Evolutionary conservation across 35 echinoderm and acorn worm species (phyloP).

Genomic region (Apostichopus japonicus): DNA sequence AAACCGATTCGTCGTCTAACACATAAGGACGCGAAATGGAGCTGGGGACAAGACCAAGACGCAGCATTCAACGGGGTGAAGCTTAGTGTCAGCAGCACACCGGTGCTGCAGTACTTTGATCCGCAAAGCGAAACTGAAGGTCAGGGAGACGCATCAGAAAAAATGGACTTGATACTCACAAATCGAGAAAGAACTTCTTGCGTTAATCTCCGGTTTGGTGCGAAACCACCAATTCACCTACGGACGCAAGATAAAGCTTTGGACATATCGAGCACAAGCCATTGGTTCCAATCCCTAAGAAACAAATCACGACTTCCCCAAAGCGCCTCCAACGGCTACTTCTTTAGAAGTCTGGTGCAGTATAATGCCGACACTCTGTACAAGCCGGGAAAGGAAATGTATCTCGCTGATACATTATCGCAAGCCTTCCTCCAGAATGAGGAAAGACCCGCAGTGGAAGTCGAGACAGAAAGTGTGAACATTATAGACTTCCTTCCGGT

Average conservation of each 20-base stretch:
- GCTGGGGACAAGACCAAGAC: slow-evolving; percentile 2
- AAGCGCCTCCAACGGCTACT: slow-evolving; percentile 64
- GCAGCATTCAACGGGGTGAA: slow-evolving; percentile 9
- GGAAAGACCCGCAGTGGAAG: too few species aligned
- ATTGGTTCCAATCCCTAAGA: slow-evolving; percentile 56
- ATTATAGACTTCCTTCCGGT: too few species aligned
- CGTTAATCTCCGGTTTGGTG: slow-evolving; percentile 64
- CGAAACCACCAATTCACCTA: slow-evolving; percentile 73
- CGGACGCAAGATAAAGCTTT: slow-evolving; percentile 56
- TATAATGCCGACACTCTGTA: background rate
- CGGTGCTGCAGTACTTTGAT: slow-evolving; percentile 69
- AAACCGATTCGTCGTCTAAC: background rate
- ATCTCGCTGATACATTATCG: too few species aligned
- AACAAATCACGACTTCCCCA: slow-evolving; percentile 64
- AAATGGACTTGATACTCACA: slow-evolving; percentile 66
- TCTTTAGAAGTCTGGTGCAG: slow-evolving; percentile 58
- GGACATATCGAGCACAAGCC: slow-evolving; percentile 88
- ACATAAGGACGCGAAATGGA: too few species aligned
- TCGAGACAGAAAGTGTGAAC: too few species aligned
- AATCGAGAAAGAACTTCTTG: slow-evolving; percentile 67
- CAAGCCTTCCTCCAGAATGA: too few species aligned
- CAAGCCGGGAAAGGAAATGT: too few species aligned
- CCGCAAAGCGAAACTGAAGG: slow-evolving; percentile 41
- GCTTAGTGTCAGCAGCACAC: background rate
- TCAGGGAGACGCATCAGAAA: slow-evolving; percentile 71